phyloP scores from a whole-genome alignment of 2,888 invertebrate genomes.

The Macaria notata region DNA sequence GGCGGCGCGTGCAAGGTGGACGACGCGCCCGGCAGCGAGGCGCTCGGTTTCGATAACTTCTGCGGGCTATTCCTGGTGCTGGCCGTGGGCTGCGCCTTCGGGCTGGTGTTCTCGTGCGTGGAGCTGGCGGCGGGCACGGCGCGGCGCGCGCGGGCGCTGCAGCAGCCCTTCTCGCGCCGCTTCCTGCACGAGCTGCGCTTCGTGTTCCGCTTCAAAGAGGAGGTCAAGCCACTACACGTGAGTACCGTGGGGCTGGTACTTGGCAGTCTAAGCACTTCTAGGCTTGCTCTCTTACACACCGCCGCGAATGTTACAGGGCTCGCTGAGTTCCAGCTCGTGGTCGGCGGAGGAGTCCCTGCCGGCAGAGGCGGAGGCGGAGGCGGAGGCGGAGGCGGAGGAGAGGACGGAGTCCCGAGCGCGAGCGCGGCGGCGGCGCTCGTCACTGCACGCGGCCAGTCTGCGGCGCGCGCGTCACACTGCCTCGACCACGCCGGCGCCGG shows the following conservation, averaged over 20 bases:
- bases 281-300: too few species aligned
- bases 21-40: constrained; percentile 58
- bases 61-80: constrained; percentile 91
- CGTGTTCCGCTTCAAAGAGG: constrained; percentile 66
- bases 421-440: constrained; percentile 56
- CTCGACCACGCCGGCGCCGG: constrained; percentile 35
- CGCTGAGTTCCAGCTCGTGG: constrained; percentile 37
- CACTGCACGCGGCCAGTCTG: constrained; percentile 66
- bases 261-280: too few species aligned
- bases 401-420: too few species aligned
- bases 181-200: constrained; percentile 65
- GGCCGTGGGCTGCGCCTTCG: constrained; percentile 84
- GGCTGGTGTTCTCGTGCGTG: constrained; percentile 84
- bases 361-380: constrained; percentile 39
- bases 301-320: neutral
- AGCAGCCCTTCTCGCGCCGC: constrained; percentile 46
- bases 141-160: constrained; percentile 44
- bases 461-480: constrained; percentile 54
- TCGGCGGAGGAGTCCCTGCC: constrained; percentile 35
- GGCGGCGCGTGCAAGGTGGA: constrained; percentile 85
- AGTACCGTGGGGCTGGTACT: neutral
- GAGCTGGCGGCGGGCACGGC: constrained; percentile 77
- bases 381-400: too few species aligned
- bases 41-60: constrained; percentile 87
- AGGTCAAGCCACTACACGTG: constrained; percentile 63